These are phyloP conservation scores for Gortyna flavago DNA, from an alignment of 2,888 invertebrate genomes.

Conservation along the genomic window DNA sequence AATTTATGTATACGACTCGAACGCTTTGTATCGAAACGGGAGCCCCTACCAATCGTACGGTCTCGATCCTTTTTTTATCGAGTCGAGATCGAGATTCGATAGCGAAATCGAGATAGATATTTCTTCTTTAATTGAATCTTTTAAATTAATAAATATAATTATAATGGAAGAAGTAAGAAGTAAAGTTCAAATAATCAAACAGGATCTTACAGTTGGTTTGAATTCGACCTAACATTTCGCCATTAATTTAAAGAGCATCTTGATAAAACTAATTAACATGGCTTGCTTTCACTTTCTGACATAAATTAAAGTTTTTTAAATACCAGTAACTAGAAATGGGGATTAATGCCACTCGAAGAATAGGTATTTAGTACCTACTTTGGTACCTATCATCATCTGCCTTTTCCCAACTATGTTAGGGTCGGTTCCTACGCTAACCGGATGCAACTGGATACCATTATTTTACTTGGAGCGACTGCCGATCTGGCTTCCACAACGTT, in stretches of 20 bases:
- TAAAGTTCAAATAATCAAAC: constrained; percentile 38
- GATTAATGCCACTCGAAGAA: not conserved
- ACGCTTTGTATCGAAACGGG: constrained; percentile 70
- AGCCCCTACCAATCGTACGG: constrained; percentile 59
- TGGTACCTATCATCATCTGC: too few species aligned
- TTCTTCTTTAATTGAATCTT: constrained; percentile 60
- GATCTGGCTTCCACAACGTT: not conserved
- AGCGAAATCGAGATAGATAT: constrained; percentile 45
- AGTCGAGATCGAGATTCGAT: constrained; percentile 58
- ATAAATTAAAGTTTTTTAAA: constrained; percentile 22
- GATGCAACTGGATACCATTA: not conserved
- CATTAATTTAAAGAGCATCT: constrained; percentile 46
- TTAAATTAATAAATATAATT: constrained; percentile 50
- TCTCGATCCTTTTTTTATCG: constrained; percentile 43
- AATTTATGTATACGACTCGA: constrained; percentile 84
- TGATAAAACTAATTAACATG: constrained; percentile 49
- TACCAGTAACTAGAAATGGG: constrained; percentile 5
- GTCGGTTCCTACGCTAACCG: not conserved
- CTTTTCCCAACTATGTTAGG: not conserved
- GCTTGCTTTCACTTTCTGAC: constrained; percentile 38
- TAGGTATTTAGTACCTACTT: constrained; percentile 6
- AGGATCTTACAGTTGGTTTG: constrained; percentile 27
- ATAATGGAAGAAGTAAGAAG: constrained; percentile 27
- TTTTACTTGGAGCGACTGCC: not conserved
- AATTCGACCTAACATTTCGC: constrained; percentile 18